Base-by-base conservation (phyloP, 1,140 invertebrate genomes). In the Atta texana region DNA sequence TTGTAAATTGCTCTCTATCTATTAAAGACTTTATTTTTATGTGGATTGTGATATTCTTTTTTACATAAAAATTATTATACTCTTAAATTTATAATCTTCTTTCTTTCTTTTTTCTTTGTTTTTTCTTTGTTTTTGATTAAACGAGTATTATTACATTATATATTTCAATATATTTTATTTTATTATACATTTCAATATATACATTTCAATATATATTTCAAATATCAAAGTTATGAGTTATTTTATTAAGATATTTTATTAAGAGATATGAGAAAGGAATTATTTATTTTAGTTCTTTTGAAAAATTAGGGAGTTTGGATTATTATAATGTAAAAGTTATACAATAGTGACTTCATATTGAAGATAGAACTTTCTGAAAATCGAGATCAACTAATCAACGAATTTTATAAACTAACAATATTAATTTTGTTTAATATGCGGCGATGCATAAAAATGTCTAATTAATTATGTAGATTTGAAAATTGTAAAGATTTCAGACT, bases 381-480 rank as follows among this genome's bases (percentile, higher is more conserved):
- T 57, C 8, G 8, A 16, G 31, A 8, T 24, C 21, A 55, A 4
- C 4, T 53, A 28, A 57, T 14, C 21, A 31, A 68, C 0, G 16
- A 69, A 24, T 55, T 39, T 8, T 3, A 44, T 44, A 31, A 24
- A n/a, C 8, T 44, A 39, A 24, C 1, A 49, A 49, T 49, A 66
- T 28, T 49, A 4, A 64, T 49, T 77, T 61, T 44, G 1, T 31
- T 59, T 39, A 31, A 24, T 5, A 4, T n/a, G 24, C 28, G 18
- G 8, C 8, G 21, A 64, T 12, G 39, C 12, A 66, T 55, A 39
- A 68, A n/a, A 77, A 77, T 63, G 16, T 3, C 12, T 10, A n/a
- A 34, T 63, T 49, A 63, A 77, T 49, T 77, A 63, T 49, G 59
- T n/a, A 53, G 18, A 78, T 64, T 28, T n/a, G 5, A 44, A 64